Base-by-base conservation (phyloP, 1,140 invertebrate genomes). In the Cotesia vestalis region DNA sequence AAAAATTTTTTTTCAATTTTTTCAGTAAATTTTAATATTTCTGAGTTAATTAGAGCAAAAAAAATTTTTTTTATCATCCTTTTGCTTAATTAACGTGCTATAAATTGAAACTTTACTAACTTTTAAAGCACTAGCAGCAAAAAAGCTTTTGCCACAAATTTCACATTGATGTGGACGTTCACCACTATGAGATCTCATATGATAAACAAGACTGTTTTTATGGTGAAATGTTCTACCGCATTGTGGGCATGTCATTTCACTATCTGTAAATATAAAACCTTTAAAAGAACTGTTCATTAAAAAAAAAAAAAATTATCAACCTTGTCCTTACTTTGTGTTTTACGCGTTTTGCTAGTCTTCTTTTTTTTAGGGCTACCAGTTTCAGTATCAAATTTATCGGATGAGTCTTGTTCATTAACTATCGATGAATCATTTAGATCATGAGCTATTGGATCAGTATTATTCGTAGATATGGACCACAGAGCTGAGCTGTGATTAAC, bases 191-290 rank as follows among this genome's bases (percentile, higher is more conserved):
- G 93, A 93, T 71, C 93, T 84, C 86, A 94, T 89, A 78, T 96
- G 95, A 83, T 96, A 96, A 34, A 94, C 89, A 53, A 96, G 84
- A 57, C 94, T 95, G 84, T 95, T 96, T 63, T 92, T 88, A 76
- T 96, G 94, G 71, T 91, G 90, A 80, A 96, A 96, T 34, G 91
- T 89, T 66, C 93, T 85, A 12, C 89, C 88, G 76, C 95, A 96
- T 72, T 93, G 88, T 51, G 82, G 89, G 79, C 94, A 96, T 0
- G 86, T 85, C 78, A 91, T 62, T 72, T 84, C 82, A 66, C 85
- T 78, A 75, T 76, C 79, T 86, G 17, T 52, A 77, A 70, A 75
- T 27, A 17, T 66, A 14, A 51, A 46, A 46, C 11, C 1, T 9
- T 46, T 46, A 46, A 2, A 46, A 46, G 40, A 46, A n/a, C 53